These are phyloP conservation scores for Meandrina meandrites DNA, from an alignment of 92 coral and sea anemone genomes.

Conservation along the genomic window DNA sequence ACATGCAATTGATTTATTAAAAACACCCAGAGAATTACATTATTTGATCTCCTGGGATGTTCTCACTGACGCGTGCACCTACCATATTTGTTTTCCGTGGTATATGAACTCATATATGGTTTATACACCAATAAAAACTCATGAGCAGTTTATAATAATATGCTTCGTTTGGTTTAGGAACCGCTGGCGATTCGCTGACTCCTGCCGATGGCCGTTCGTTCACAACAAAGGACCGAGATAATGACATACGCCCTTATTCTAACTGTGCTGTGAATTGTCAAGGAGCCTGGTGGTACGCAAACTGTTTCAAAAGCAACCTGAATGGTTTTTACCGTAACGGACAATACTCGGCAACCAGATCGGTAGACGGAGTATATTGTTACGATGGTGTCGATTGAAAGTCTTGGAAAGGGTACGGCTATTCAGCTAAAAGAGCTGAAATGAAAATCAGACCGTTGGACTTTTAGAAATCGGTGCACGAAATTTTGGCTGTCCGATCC, in stretches of 20 bases:
- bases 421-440: background rate
- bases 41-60: too few relatives aligned
- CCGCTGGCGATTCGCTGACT: background rate
- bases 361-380: too few relatives aligned
- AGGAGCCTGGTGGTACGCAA: background rate
- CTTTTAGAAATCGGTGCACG: background rate
- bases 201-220: background rate
- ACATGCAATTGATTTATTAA: too few relatives aligned
- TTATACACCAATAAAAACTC: too few relatives aligned
- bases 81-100: too few relatives aligned
- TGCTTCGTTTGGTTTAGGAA: background rate
- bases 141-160: too few relatives aligned
- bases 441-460: background rate
- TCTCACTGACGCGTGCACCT: too few relatives aligned
- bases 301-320: background rate
- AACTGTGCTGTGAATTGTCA: background rate
- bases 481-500: too few relatives aligned
- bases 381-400: background rate
- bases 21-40: too few relatives aligned
- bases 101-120: too few relatives aligned
- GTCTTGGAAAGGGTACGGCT: background rate
- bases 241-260: background rate
- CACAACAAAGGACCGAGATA: background rate
- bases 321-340: background rate
- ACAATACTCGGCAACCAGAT: background rate